phyloP scores from a whole-genome alignment of 2,797 vertebrate genomes.

The Rousettus madagascariensis region DNA sequence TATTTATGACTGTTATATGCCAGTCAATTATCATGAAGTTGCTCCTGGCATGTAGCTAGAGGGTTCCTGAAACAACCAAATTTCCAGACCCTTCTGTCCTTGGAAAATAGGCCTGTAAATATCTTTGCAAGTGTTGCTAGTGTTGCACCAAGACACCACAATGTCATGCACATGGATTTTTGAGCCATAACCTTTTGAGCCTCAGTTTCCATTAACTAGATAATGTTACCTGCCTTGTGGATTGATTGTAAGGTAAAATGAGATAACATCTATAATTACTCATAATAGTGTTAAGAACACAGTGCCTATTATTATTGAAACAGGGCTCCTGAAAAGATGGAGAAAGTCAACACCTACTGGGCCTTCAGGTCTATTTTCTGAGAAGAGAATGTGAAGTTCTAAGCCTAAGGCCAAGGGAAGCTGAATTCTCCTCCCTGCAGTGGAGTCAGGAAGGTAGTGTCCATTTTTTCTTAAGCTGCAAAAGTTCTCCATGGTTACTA shows the following conservation, averaged over 20 bases:
- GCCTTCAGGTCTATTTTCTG: background rate
- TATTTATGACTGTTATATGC: background rate
- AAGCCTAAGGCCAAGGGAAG: background rate
- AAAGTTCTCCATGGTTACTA: background rate
- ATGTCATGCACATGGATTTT: background rate
- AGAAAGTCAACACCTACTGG: background rate
- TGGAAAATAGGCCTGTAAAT: background rate
- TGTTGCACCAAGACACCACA: background rate
- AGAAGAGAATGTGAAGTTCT: background rate
- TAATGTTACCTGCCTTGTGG: background rate
- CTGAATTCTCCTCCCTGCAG: background rate
- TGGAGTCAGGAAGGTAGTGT: background rate
- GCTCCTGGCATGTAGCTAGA: background rate
- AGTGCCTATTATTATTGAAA: background rate
- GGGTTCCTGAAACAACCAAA: background rate
- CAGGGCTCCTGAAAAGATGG: background rate
- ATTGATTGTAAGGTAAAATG: background rate
- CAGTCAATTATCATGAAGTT: background rate
- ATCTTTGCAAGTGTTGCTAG: background rate
- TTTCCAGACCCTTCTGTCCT: background rate
- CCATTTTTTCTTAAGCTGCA: background rate
- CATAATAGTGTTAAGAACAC: background rate
- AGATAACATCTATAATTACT: background rate
- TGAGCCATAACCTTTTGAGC: background rate
- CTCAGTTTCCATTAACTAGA: background rate